These are phyloP conservation scores for Megalopta genalis DNA, from an alignment of 1,140 invertebrate species.

Conservation along the genomic window DNA sequence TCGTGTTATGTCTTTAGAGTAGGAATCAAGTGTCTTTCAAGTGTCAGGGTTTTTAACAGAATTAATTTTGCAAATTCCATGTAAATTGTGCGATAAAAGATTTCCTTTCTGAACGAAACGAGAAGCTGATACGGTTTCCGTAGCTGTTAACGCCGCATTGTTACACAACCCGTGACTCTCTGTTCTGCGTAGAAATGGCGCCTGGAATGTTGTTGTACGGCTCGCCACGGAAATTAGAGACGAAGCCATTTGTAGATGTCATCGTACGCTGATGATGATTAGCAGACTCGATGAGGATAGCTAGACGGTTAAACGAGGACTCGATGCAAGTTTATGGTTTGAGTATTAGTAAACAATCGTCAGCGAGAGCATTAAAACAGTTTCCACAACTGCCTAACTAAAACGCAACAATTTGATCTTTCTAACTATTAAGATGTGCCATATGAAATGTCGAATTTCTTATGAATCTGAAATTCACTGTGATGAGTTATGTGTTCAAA, in stretches of 20 bases:
- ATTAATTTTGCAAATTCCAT: no score
- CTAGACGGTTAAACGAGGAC: neutral
- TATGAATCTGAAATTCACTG: no score
- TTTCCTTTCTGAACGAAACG: neutral
- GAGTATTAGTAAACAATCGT: neutral
- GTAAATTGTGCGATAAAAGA: neutral
- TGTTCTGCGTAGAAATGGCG: conserved; percentile 3
- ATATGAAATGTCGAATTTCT: no score
- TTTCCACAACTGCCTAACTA: no score
- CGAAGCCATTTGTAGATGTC: conserved; percentile 28
- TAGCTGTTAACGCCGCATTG: conserved; percentile 18
- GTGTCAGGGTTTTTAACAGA: no score
- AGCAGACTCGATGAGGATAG: neutral
- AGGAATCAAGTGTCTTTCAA: no score
- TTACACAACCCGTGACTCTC: neutral
- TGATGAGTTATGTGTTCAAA: no score
- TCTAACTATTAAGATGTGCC: no score
- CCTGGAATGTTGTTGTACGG: neutral
- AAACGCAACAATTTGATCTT: no score
- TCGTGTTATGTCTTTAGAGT: no score
- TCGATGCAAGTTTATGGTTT: neutral
- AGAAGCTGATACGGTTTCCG: neutral
- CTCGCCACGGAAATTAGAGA: conserved; percentile 29
- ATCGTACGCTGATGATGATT: neutral
- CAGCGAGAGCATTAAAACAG: no score